Evolutionary conservation across 2,113 vertebrate genomes (phyloP), one percentile per base, ranked within the genome.

Genomic region (Aegotheles bennettii): DNA sequence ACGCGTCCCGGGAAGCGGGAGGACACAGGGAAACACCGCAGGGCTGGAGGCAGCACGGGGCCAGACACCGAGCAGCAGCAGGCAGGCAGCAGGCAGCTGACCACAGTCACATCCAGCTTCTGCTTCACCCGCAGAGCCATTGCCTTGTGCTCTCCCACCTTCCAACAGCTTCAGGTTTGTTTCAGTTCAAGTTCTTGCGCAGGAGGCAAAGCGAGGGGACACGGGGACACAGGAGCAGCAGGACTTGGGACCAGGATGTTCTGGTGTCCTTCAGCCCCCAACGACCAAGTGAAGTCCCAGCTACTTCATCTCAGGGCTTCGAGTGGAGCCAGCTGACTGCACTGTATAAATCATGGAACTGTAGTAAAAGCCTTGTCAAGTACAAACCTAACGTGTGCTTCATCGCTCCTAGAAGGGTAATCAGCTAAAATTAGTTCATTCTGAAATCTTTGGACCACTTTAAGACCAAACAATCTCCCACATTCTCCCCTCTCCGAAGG

Each of bases 361-460:
- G n/a, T 29, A 5, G 50, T 50, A 11, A 89, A 92, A 92, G 84
- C 94, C 86, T 86, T 54, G 73, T 89, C 64, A 53, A 94, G 90
- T 64, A 63, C 40, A 81, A 68, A 70, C 95, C 94, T 20, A 53
- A 82, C 51, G 1, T 16, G 93, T 67, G 96, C 92, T 89, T 82
- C 86, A 4, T 18, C 4, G 48, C 35, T 75, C 92, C 94, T 89
- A 43, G 38, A 89, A 94, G 92, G 69, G 54, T 67, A 40, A 95
- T 94, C 82, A 53, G 96, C 95, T 85, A 89, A 90, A 56, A 94
- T 97, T 64, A 97, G 93, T 91, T 96, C 82, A 10, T 95, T 97
- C 97, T 96, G 97, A 96, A 97, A 97, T 96, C 95, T 80, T 94
- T 77, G 92, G 95, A 92, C 91, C 92, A 94, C 95, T 97, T 94